Evolutionary conservation across 2,888 invertebrate genomes (phyloP).

Genomic region (Eretmocerus hayati): DNA sequence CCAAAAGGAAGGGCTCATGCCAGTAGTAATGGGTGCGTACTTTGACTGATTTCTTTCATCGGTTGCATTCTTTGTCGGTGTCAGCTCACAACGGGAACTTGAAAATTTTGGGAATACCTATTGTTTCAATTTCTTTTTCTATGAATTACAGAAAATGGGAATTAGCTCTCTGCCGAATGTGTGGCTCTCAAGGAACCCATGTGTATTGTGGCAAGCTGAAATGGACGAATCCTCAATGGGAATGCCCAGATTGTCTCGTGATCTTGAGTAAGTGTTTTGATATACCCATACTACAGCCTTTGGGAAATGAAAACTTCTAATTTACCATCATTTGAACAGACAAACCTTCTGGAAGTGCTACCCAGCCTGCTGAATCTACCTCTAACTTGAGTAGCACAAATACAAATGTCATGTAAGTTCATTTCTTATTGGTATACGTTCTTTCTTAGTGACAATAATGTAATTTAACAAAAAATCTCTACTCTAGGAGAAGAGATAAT

Average conservation of each 20-base stretch:
- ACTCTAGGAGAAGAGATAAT: conserved; percentile 15
- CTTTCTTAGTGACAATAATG: not conserved
- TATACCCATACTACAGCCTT: not conserved
- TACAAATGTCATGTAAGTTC: conserved; percentile 3
- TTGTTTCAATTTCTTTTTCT: conserved; percentile 1
- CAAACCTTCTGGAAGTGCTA: not conserved
- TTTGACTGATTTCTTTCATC: not conserved
- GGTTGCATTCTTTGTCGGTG: too few relatives aligned
- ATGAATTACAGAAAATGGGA: conserved; percentile 48
- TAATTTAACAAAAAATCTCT: not conserved
- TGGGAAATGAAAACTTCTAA: conserved; percentile 7
- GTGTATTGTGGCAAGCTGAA: conserved; percentile 47
- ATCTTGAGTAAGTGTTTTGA: conserved; percentile 30
- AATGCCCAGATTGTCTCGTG: conserved; percentile 46
- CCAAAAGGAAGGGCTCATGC: conserved; percentile 51
- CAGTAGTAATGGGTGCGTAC: conserved; percentile 43
- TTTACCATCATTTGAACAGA: conserved; percentile 4
- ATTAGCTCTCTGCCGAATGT: conserved; percentile 50
- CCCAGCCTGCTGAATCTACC: conserved; percentile 9
- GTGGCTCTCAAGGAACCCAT: conserved; percentile 54
- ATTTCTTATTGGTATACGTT: not conserved
- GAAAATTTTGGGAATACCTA: not conserved
- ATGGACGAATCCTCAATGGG: conserved; percentile 43
- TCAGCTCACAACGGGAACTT: too few relatives aligned
- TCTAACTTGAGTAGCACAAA: conserved; percentile 4